phyloP scores from a whole-genome alignment of 2,888 invertebrate genomes.

The Cephonodes hylas region DNA sequence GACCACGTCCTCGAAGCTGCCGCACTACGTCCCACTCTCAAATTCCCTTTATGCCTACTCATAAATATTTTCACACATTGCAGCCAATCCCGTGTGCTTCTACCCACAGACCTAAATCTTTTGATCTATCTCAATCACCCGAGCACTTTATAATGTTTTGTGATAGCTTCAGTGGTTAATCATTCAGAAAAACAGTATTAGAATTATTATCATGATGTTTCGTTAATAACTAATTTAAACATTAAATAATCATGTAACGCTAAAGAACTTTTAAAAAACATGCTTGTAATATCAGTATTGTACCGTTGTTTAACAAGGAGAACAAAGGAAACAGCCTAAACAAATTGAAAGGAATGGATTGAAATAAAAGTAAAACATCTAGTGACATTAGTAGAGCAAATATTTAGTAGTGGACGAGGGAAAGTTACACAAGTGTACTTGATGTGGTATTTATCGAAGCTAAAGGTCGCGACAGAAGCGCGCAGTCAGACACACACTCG shows the following conservation, averaged over 20 bases:
- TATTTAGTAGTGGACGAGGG: background rate
- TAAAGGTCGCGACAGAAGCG: background rate
- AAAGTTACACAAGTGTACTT: background rate
- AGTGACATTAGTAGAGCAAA: constrained; percentile 2
- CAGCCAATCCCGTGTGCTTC: background rate
- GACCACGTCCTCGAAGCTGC: background rate
- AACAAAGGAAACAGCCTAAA: background rate
- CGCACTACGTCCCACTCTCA: background rate
- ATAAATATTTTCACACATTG: constrained; percentile 2
- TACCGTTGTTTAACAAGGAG: background rate
- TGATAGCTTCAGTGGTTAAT: background rate
- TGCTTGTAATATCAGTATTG: no score
- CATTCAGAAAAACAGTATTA: background rate
- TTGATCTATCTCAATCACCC: constrained; percentile 3
- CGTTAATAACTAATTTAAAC: no score
- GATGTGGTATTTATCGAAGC: background rate
- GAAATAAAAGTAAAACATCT: background rate
- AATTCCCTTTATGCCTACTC: constrained; percentile 2
- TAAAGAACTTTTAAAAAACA: no score
- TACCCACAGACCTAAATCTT: background rate
- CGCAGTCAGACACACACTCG: background rate
- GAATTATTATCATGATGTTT: background rate
- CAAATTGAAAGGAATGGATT: background rate
- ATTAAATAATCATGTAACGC: no score
- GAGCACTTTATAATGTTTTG: background rate